Evolutionary conservation across 2,113 vertebrate species (phyloP).

Genomic region (Pomatorhinus ruficollis): DNA sequence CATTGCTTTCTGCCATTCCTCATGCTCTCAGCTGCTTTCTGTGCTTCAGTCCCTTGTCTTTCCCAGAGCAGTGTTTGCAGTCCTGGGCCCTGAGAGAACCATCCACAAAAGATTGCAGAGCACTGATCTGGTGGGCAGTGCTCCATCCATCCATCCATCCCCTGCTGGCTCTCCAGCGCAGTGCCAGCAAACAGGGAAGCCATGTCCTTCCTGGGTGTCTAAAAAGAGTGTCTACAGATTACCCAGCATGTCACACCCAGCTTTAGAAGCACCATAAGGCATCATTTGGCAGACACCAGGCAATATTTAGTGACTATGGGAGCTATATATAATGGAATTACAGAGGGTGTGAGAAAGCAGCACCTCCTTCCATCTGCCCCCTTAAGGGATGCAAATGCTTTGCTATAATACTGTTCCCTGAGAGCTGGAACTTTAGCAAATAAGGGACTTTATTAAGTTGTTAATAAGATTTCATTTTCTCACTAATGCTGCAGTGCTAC

Average conservation of each 20-base stretch:
- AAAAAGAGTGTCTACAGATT: background rate
- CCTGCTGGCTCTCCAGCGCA: background rate
- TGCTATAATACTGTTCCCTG: background rate
- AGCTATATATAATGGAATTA: constrained; percentile 51
- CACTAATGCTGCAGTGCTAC: constrained; percentile 41
- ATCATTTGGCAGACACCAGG: constrained; percentile 31
- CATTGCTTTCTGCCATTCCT: background rate
- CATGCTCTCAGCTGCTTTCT: background rate
- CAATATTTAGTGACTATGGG: constrained; percentile 8
- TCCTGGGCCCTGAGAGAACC: background rate
- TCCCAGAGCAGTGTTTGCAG: background rate
- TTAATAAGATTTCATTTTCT: constrained; percentile 73
- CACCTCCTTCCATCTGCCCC: constrained; percentile 56
- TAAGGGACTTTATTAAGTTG: constrained; percentile 69
- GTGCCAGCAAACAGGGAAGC: background rate
- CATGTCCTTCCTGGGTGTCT: background rate
- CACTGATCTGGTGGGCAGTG: background rate
- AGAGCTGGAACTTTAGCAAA: constrained; percentile 62
- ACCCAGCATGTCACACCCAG: constrained; percentile 25
- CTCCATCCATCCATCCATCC: background rate
- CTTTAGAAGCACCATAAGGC: constrained; percentile 53
- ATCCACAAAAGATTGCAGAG: background rate
- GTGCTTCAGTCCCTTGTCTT: background rate
- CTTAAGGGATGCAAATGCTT: constrained; percentile 46
- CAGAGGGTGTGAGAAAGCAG: constrained; percentile 30